Base-by-base conservation (phyloP, 37 sponge, comb jelly and placozoan species). In the Crambe crambe region DNA sequence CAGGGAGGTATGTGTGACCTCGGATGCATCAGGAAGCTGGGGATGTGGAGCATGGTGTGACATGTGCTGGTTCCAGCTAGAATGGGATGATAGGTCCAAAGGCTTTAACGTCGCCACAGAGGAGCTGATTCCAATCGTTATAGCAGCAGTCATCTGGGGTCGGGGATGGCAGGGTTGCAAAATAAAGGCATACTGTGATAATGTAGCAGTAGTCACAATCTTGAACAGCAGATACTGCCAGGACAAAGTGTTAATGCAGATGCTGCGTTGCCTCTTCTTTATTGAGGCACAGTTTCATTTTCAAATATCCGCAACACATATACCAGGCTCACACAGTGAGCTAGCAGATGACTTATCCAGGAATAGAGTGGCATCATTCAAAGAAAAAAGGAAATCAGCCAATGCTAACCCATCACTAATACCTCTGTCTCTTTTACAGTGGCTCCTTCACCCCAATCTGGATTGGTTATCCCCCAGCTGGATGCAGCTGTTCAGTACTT, bases 291-390 rank as follows among this genome's bases (percentile, higher is more conserved):
- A 23, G 38, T 42, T 25, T 54, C 39, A 36, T 15, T 80, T 73
- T 38, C 23, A 17, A 15, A 17, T 80, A 39, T 15, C n/a, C 3
- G 30, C 81, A 12, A 21, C 23, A 20, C 40, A 86, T 21, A 69
- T 76, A 38, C 20, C 37, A 17, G 32, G 41, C 42, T 42, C 0
- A 37, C 15, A 36, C 12, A 68, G 35, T 37, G 37, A 37, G 3
- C 69, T 68, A 39, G 69, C 69, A 43, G 76, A 83, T 56, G 76
- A 69, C n/a, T n/a, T n/a, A n/a, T n/a, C n/a, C n/a, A n/a, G n/a
- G n/a, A n/a, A n/a, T n/a, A n/a, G n/a, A n/a, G n/a, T n/a, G n/a
- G n/a, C n/a, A n/a, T n/a, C n/a, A n/a, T n/a, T n/a, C n/a, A n/a
- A n/a, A n/a, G n/a, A n/a, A n/a, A n/a, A n/a, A n/a, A n/a, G n/a